A percentile compares a stretch with the other conserved stretches of the same genome.
Evolutionary conservation across 2,113 vertebrate species (phyloP).

Genomic region (Tenebrosternarchus preto): DNA sequence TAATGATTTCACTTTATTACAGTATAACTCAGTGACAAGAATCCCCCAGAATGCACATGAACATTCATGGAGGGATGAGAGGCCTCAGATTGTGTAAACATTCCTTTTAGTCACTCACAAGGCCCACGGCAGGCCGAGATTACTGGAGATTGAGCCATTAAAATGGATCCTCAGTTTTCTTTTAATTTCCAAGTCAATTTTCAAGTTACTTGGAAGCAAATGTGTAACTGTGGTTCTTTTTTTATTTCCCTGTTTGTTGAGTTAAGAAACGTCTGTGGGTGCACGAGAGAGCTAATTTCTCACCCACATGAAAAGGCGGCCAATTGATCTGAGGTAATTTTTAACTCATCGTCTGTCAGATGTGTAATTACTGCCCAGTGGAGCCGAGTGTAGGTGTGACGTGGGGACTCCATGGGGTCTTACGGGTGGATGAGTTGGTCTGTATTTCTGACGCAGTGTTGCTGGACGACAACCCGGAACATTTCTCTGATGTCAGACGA

Average conservation of each 20-base stretch:
- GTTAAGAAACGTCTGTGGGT: not conserved
- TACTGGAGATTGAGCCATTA: too few relatives aligned
- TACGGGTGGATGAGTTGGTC: slow-evolving; percentile 33
- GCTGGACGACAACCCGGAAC: not conserved
- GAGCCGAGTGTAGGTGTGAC: slow-evolving; percentile 26
- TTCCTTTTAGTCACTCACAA: too few relatives aligned
- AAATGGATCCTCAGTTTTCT: too few relatives aligned
- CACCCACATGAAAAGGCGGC: not conserved
- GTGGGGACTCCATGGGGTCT: slow-evolving; percentile 16
- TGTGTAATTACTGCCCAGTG: slow-evolving; percentile 33
- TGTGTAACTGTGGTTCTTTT: not conserved
- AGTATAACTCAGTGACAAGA: too few relatives aligned
- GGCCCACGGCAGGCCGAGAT: too few relatives aligned
- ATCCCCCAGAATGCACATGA: too few relatives aligned
- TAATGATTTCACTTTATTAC: too few relatives aligned
- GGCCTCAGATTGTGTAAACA: too few relatives aligned
- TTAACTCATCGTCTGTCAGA: slow-evolving; percentile 32
- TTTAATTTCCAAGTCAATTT: too few relatives aligned
- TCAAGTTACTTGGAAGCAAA: not conserved
- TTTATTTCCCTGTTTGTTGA: not conserved
- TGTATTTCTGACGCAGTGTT: slow-evolving; percentile 35
- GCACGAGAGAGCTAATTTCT: slow-evolving; percentile 16
- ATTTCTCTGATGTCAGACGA: not conserved
- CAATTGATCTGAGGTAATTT: slow-evolving; percentile 31
- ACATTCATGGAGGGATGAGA: too few relatives aligned